Evolutionary conservation across 1,140 invertebrate genomes (phyloP), one percentile per base, ranked within the genome.

Genomic region (Lycorma delicatula): DNA sequence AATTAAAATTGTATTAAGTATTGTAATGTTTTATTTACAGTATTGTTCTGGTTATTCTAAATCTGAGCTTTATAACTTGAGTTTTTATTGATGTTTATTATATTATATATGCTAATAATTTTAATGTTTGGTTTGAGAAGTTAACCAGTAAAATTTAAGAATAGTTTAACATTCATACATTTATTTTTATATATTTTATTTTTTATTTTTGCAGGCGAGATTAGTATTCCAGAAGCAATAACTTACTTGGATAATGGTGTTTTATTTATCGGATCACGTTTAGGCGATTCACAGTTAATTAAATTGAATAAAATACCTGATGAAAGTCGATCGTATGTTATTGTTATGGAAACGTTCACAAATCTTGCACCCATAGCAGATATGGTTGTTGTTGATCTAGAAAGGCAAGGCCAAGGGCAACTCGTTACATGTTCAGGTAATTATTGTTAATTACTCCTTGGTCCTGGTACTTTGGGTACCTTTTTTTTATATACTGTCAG

Each of bases 241-340:
- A 97, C 94, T n/a, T 99, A 99, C 70, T 76, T 99, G 47, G 97
- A 99, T 70, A 99, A 99, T 77, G 93, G 93, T 38, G 96, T 99
- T 23, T 86, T 99, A 48, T 99, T 96, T 72, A 85, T 99, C 64
- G 97, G 97, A 0, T 98, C 95, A 1, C 82, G 93, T 20, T 77
- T 99, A 22, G 97, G 97, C 0, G 97, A 99, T 74, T 97, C 93
- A 0, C 96, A 98, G 61, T 75, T 99, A 2, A 85, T 99, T 1
- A 93, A 94, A 67, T 76, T 99, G 31, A 93, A 89, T 64, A 84
- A 86, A 3, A 84, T 87, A 61, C 75, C 86, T 0, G 90, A 97
- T 72, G 90, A 93, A 46, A 82, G 80, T 67, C 86, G 87, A 11
- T 91, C 89, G 12, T 98, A 95, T 71, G 90, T 98, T 16, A 86